Conservation (phyloP, 1,140 invertebrate genomes). For the Dolichoris vasculosae region DNA sequence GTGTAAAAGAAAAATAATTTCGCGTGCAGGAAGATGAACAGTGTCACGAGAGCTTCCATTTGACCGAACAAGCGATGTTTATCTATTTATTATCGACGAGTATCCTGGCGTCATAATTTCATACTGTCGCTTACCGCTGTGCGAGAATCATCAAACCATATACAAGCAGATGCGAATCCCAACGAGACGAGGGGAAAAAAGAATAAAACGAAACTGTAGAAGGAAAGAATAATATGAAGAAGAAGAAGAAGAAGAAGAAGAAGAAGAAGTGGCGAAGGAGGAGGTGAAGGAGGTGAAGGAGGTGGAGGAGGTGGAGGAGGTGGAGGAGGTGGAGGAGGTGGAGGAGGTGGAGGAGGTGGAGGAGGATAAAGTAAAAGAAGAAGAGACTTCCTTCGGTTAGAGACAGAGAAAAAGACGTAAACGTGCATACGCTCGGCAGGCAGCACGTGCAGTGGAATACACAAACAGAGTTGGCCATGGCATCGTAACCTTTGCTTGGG, state of each 20-base stretch:
- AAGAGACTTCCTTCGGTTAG: not conserved
- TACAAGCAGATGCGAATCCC: not conserved
- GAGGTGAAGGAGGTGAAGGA: no score
- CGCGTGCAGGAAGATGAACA: not conserved
- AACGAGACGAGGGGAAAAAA: not conserved
- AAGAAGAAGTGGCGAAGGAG: not conserved
- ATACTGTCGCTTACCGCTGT: constrained; percentile 21
- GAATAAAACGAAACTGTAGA: no score
- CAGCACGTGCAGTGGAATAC: constrained; percentile 28
- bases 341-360: not conserved
- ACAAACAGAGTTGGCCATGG: constrained; percentile 61
- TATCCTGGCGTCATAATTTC: constrained; percentile 20
- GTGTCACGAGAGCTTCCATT: not conserved
- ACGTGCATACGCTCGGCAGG: not conserved
- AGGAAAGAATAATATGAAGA: not conserved
- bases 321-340: not conserved
- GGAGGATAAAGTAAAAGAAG: not conserved
- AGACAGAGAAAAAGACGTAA: constrained; percentile 5
- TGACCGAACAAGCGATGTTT: not conserved
- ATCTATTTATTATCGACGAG: constrained; percentile 22
- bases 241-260: not conserved
- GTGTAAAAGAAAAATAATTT: not conserved
- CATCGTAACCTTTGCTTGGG: constrained; percentile 60
- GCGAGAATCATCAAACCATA: not conserved
- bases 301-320: not conserved